Conservation (phyloP, 2,888 invertebrate genomes). For the Eupithecia dodoneata region DNA sequence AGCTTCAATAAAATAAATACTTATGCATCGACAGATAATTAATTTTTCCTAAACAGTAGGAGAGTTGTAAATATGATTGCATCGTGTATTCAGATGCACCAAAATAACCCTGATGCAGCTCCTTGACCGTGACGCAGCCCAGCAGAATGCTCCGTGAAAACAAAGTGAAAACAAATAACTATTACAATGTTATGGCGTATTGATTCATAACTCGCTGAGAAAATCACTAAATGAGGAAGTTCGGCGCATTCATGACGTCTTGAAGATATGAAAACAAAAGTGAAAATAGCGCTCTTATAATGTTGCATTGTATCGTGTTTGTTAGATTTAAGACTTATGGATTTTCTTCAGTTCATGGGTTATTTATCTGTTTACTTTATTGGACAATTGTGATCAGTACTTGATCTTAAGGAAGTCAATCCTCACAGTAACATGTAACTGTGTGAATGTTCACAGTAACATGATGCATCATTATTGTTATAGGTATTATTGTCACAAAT, state of each 20-base stretch:
- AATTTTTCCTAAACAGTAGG: no score
- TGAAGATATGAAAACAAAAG: neutral
- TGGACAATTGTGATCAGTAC: neutral
- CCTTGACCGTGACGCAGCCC: constrained; percentile 31
- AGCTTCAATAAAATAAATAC: no score
- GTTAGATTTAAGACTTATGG: neutral
- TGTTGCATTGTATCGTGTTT: neutral
- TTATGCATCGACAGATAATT: no score
- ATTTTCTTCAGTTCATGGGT: neutral
- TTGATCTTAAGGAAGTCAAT: neutral
- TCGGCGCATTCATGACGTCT: neutral
- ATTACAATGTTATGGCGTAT: constrained; percentile 28
- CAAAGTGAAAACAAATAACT: constrained; percentile 34
- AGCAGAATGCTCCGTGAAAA: constrained; percentile 14
- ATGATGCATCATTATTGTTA: neutral
- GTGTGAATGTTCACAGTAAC: neutral
- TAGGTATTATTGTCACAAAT: neutral
- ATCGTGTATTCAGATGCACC: constrained; percentile 1
- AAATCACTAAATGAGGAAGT: neutral
- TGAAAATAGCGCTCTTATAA: constrained; percentile 2
- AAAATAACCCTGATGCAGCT: constrained; percentile 23
- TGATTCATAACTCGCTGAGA: constrained; percentile 5
- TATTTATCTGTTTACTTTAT: neutral
- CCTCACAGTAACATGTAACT: neutral
- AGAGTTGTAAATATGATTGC: neutral